Base-by-base conservation (phyloP, 1,140 invertebrate species). In the Amyelois transitella region DNA sequence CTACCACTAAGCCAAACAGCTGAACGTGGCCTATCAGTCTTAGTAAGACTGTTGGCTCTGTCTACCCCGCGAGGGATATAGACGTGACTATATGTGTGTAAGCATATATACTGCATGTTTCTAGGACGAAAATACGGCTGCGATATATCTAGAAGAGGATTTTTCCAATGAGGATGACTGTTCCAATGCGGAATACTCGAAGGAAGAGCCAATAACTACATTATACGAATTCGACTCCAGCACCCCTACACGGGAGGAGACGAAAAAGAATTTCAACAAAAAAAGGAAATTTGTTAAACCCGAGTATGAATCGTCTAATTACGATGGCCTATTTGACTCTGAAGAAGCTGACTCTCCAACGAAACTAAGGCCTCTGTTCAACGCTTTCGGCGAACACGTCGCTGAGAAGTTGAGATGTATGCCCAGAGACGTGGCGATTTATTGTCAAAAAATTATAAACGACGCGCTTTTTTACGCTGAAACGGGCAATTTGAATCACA, bases 381-480 rank as follows among this genome's bases (percentile, higher is more conserved):
- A 8, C 10, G 25, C 50, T 3, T 51, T 38, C 19, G 50, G 50
- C 19, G 14, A 43, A 38, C 50, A 51, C 19, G 28, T 51, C 12
- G 50, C 50, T 1, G 50, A 51, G 18, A 51, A 28, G 18, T 18
- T 51, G 4, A 38, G 50, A 51, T 2, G n/a, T 5, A 43, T 51
- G 50, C 12, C 28, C 18, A 32, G 10, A n/a, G 28, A 38, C 19
- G 8, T 18, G n/a, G 25, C 50, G 2, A 38, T 14, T 7, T 51
- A 51, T 12, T 51, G 50, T 51, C 50, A 51, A 18, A 51, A 51
- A 38, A 51, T 51, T 28, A 51, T 51, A 12, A 51, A 51, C 10
- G 50, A 51, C 19, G 50, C 50, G 5, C 38, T 51, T 17, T 51
- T 51, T 51, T 17, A 18, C 14, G 50, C 50, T 1, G 50, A 51